Conservation (phyloP, 2,113 vertebrate species). For the Scomber scombrus region DNA sequence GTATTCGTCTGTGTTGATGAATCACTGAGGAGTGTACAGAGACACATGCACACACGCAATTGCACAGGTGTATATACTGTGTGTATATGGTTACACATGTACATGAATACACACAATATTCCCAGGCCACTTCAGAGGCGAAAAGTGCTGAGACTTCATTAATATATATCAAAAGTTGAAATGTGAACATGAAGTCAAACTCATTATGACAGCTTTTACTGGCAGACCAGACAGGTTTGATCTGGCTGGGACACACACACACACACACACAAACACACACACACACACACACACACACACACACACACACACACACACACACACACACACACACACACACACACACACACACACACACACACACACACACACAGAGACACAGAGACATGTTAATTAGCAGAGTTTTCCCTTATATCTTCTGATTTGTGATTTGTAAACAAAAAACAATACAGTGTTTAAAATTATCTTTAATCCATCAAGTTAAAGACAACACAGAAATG, state of each 20-base stretch:
- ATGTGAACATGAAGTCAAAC: conserved; percentile 63
- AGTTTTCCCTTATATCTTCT: background rate
- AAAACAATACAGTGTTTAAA: background rate
- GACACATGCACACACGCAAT: background rate
- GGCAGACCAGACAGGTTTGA: conserved; percentile 15
- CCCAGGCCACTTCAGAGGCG: too few relatives aligned
- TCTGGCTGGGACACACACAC: background rate
- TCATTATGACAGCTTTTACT: background rate
- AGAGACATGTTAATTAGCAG: background rate
- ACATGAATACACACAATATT: background rate
- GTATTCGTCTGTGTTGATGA: conserved; percentile 43
- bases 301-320: background rate
- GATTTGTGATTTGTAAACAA: background rate
- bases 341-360: background rate
- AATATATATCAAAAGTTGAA: conserved; percentile 35
- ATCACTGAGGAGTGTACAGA: conserved; percentile 19
- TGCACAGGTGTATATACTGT: too few relatives aligned
- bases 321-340: background rate
- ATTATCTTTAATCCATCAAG: background rate
- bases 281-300: background rate
- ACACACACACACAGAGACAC: background rate
- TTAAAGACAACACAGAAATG: background rate
- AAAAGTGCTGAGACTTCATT: conserved; percentile 41
- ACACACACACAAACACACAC: conserved; percentile 6
- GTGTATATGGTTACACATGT: background rate